Evolutionary conservation across 2,888 invertebrate species (phyloP), one percentile per base, ranked within the genome.

Genomic region (Hemithea aestivaria): DNA sequence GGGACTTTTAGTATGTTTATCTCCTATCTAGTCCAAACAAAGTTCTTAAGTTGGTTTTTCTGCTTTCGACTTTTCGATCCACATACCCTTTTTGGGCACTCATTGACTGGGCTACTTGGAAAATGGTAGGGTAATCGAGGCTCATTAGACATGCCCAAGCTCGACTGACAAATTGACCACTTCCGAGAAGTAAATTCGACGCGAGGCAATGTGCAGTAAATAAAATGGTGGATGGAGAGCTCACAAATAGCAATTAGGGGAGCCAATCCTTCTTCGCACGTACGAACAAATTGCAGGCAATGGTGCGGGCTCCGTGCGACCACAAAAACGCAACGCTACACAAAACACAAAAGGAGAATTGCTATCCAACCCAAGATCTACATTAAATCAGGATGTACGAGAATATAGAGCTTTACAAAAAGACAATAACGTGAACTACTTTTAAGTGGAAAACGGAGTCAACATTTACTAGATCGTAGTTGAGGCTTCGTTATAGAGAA

Each of bases 221-320:
- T 67, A 66, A 69, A 70, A 64, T 57, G 61, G 56, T 53, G 51
- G 55, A 49, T 52, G 53, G 52, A 25, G 26, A 29, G 26, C 53
- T 56, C 56, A 50, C 53, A 54, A 46, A 50, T 58, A 48, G 56
- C 73, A 81, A 83, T 84, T 80, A 82, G 61, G 70, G 61, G 61
- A 73, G 66, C 74, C 73, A 70, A 76, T 72, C 69, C 70, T 63
- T 69, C 58, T 75, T 79, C 72, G 75, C 84, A 82, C 84, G 82
- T 84, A 81, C 77, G 69, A 55, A 72, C 71, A 83, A 84, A 85
- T 85, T 84, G 76, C 79, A 53, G 63, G 62, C 66, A 63, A 63
- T 60, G 60, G 62, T 48, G 59, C 58, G 53, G 59, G 46, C 43
- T 48, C 49, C 43, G 43, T 50, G 41, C 47, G 40, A 33, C 54